phyloP scores from a whole-genome alignment of 2,888 invertebrate genomes.

The Lepidocyrtinus sp. region DNA sequence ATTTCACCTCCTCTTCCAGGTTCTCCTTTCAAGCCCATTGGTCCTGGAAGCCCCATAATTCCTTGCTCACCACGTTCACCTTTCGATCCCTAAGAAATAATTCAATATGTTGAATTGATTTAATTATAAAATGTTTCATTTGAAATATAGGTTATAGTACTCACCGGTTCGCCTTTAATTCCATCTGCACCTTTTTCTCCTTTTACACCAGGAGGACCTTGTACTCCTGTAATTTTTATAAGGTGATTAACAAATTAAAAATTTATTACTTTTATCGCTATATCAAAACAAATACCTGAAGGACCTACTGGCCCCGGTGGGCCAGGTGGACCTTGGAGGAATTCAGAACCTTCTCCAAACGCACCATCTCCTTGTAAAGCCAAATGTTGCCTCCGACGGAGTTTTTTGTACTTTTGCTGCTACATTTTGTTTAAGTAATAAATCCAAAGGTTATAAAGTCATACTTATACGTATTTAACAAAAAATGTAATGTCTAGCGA shows the following conservation, averaged over 20 bases:
- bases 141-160: too few relatives aligned
- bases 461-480: too few relatives aligned
- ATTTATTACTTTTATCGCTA: too few relatives aligned
- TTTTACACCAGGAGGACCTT: conserved; percentile 88
- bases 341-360: conserved; percentile 77
- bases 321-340: conserved; percentile 71
- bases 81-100: conserved; percentile 80
- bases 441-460: too few relatives aligned
- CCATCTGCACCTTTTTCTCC: conserved; percentile 89
- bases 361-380: conserved; percentile 82
- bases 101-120: not conserved
- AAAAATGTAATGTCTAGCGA: too few relatives aligned
- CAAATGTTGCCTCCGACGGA: conserved; percentile 81
- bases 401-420: conserved; percentile 86
- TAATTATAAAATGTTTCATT: too few relatives aligned
- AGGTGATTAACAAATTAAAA: too few relatives aligned
- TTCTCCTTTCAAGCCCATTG: conserved; percentile 86
- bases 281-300: too few relatives aligned
- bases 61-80: conserved; percentile 89
- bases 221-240: conserved; percentile 80
- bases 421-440: too few relatives aligned
- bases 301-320: conserved; percentile 74
- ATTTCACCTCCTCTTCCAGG: conserved; percentile 81
- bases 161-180: conserved; percentile 85
- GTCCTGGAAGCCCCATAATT: conserved; percentile 94